Evolutionary conservation across 2,888 invertebrate genomes (phyloP).

Genomic region (Tanypteryx hageni): DNA sequence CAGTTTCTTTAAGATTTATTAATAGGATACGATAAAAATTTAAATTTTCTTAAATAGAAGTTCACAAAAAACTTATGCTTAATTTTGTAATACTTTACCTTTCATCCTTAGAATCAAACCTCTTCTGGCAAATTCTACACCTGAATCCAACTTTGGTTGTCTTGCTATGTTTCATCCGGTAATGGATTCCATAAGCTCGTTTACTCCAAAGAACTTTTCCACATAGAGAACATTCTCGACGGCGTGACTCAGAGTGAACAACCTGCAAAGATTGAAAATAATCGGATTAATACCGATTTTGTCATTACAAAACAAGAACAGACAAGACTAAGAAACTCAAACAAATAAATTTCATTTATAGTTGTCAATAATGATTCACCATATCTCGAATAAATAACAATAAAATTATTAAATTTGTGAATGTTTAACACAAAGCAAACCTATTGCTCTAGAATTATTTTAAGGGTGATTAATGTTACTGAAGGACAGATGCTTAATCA

Average conservation of each 20-base stretch:
- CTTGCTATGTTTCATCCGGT: constrained; percentile 75
- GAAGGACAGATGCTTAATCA: no score
- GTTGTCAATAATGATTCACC: no score
- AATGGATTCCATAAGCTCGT: constrained; percentile 75
- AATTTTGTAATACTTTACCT: constrained; percentile 72
- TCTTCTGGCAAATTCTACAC: constrained; percentile 74
- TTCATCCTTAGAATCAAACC: constrained; percentile 76
- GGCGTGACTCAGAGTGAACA: constrained; percentile 68
- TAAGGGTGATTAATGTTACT: no score
- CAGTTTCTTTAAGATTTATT: neutral
- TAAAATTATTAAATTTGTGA: no score
- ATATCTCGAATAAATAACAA: no score
- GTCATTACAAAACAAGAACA: no score
- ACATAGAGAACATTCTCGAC: constrained; percentile 72
- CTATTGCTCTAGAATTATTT: no score
- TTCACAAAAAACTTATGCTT: no score
- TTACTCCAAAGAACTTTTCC: constrained; percentile 74
- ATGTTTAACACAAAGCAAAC: no score
- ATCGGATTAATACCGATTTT: neutral
- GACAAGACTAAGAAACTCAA: no score
- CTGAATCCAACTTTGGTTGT: constrained; percentile 71
- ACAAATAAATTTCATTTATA: no score
- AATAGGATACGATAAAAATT: neutral
- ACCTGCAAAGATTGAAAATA: constrained; percentile 66
- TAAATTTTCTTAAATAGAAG: no score